These are phyloP conservation scores for Brachionichthys hirsutus DNA, from an alignment of 2,113 vertebrate species.

Conservation along the genomic window DNA sequence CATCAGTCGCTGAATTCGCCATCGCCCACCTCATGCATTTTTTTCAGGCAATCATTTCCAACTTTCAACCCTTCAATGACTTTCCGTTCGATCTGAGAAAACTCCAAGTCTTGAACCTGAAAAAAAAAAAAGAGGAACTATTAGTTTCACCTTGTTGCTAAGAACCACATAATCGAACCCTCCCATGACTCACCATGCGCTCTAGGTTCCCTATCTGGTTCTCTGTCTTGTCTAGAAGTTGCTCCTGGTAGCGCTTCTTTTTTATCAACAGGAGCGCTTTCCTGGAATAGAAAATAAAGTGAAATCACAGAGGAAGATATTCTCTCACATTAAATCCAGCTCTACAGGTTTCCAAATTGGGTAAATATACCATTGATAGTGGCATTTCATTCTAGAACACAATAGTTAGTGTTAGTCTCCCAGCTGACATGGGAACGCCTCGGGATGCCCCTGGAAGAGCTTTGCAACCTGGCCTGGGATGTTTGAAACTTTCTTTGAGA, in stretches of 20 bases:
- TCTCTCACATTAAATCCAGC: too few species aligned
- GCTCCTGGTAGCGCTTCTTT: slow-evolving; percentile 95
- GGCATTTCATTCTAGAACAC: too few species aligned
- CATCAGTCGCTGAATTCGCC: too few species aligned
- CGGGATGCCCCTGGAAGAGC: too few species aligned
- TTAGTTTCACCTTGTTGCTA: neutral
- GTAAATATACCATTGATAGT: too few species aligned
- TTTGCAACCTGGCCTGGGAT: too few species aligned
- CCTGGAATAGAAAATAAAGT: slow-evolving; percentile 52
- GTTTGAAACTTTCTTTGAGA: too few species aligned
- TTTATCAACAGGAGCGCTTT: slow-evolving; percentile 91
- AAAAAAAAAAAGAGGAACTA: neutral
- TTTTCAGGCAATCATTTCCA: slow-evolving; percentile 93
- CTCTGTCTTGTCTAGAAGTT: slow-evolving; percentile 90
- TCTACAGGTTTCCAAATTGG: too few species aligned
- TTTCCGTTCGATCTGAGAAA: slow-evolving; percentile 93
- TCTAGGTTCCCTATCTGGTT: slow-evolving; percentile 96
- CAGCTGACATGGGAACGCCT: too few species aligned
- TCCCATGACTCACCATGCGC: slow-evolving; percentile 81
- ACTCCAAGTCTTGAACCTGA: slow-evolving; percentile 96
- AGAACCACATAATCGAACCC: fast-evolving
- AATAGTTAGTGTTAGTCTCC: too few species aligned
- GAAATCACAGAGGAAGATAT: neutral
- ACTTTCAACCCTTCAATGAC: slow-evolving; percentile 91
- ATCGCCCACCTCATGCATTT: slow-evolving; percentile 91